Evolutionary conservation across 2,888 invertebrate species (phyloP).

Genomic region (Nephrotoma flavescens): DNA sequence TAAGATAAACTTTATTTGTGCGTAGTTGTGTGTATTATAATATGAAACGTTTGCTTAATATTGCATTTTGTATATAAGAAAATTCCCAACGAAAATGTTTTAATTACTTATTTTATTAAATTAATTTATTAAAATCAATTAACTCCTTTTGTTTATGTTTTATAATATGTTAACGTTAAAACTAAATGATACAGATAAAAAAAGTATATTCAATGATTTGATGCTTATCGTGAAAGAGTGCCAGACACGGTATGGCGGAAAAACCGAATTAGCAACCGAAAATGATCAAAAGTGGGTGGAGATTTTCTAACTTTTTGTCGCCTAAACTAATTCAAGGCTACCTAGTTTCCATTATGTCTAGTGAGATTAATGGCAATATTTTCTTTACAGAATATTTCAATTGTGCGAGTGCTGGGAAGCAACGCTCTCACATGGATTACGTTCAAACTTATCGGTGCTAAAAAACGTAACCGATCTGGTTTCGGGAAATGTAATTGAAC

Average conservation of each 20-base stretch:
- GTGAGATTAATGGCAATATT: not conserved
- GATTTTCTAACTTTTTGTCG: conserved; percentile 6
- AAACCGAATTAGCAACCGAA: conserved; percentile 82
- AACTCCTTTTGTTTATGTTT: not conserved
- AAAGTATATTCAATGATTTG: conserved; percentile 24
- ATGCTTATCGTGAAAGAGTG: conserved; percentile 35
- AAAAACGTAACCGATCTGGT: conserved; percentile 63
- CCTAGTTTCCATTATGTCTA: not conserved
- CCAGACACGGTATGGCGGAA: conserved; percentile 72
- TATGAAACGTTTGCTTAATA: not conserved
- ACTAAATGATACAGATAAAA: conserved; percentile 12
- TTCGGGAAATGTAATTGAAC: conserved; percentile 33
- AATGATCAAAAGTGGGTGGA: conserved; percentile 45
- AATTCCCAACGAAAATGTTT: not conserved
- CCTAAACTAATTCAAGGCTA: not conserved
- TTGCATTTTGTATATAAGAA: not conserved
- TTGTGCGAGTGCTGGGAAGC: conserved; percentile 63
- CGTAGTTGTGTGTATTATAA: too few species aligned
- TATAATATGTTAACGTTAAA: not conserved
- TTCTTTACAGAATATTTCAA: conserved; percentile 34
- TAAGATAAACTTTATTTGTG: too few species aligned
- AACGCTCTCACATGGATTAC: conserved; percentile 63
- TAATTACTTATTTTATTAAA: not conserved
- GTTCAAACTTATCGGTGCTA: conserved; percentile 36
- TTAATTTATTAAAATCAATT: not conserved